Conservation (phyloP, 2,113 vertebrate genomes). For the Galemys pyrenaicus region DNA sequence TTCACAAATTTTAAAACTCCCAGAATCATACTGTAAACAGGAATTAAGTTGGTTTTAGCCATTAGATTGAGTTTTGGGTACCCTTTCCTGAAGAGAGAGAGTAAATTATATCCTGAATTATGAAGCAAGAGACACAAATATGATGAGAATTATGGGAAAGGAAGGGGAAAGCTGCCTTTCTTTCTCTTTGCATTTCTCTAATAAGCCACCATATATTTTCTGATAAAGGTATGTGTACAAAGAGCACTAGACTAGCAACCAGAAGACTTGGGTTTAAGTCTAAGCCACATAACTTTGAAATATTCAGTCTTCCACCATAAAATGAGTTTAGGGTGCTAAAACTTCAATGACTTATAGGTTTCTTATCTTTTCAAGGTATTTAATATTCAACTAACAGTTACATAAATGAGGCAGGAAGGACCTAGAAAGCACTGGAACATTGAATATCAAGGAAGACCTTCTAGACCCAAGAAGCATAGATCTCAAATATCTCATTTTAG, state of each 20-base stretch:
- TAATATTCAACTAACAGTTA: neutral
- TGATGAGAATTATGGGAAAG: neutral
- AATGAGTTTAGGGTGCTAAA: neutral
- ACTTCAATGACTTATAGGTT: neutral
- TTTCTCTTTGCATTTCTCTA: neutral
- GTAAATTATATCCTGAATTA: neutral
- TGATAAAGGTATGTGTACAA: neutral
- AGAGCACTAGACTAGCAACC: neutral
- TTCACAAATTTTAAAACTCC: constrained; percentile 32
- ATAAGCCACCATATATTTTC: neutral
- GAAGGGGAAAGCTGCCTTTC: neutral
- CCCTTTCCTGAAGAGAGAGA: neutral
- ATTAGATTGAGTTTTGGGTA: neutral
- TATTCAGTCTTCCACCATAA: neutral
- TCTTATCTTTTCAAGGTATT: neutral
- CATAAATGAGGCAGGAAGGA: neutral
- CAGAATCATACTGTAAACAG: neutral
- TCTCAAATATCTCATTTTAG: neutral
- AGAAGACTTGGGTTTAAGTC: neutral
- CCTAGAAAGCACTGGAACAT: neutral
- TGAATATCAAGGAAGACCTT: neutral
- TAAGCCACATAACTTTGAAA: neutral
- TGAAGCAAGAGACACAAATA: neutral
- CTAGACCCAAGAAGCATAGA: neutral
- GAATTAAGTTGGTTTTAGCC: neutral